These are phyloP conservation scores for Archilochus colubris DNA, from an alignment of 2,113 vertebrate genomes.

Conservation along the genomic window DNA sequence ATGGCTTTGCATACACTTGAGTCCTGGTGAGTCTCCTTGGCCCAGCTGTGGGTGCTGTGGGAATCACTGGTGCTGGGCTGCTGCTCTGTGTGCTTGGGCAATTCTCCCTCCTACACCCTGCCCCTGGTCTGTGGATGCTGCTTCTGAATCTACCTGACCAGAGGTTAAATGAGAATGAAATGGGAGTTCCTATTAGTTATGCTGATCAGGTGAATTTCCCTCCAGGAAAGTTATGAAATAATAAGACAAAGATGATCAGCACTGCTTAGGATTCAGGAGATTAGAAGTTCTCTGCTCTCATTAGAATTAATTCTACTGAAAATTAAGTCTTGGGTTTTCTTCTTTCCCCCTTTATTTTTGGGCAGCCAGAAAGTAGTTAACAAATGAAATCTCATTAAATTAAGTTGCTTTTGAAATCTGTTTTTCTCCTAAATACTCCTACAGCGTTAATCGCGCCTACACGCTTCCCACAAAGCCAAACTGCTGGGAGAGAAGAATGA, in stretches of 20 bases:
- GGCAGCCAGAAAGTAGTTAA: background rate
- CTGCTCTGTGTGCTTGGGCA: background rate
- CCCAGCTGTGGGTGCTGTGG: background rate
- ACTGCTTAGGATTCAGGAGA: background rate
- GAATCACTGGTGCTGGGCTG: background rate
- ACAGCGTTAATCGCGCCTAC: background rate
- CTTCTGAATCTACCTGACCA: background rate
- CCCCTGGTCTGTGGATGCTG: background rate
- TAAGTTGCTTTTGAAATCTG: background rate
- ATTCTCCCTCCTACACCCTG: background rate
- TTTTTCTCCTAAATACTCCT: background rate
- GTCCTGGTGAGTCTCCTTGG: background rate
- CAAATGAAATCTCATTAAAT: background rate
- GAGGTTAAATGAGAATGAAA: background rate
- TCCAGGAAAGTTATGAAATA: background rate
- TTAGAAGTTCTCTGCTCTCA: background rate
- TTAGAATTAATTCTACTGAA: background rate
- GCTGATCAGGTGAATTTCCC: background rate
- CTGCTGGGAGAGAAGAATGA: background rate
- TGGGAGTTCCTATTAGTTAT: background rate
- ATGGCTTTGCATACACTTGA: background rate
- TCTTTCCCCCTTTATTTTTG: background rate
- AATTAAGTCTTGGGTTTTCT: background rate
- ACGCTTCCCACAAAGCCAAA: background rate
- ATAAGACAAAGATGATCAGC: background rate